phyloP scores from a whole-genome alignment of 2,113 vertebrate genomes.

The Cynoglossus semilaevis region DNA sequence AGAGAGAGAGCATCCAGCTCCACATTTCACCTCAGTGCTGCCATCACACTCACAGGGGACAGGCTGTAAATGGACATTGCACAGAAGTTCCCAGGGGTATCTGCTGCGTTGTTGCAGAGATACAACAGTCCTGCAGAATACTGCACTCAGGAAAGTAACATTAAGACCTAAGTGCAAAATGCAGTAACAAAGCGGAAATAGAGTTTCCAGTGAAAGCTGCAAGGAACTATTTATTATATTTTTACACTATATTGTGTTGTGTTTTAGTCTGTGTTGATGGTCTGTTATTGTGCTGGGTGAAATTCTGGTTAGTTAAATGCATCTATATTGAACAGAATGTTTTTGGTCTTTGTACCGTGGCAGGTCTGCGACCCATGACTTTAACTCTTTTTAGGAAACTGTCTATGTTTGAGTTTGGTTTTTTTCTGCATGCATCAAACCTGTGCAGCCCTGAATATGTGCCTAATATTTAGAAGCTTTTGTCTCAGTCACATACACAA shows the following conservation, averaged over 20 bases:
- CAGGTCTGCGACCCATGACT: slow-evolving; percentile 29
- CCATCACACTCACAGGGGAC: slow-evolving; percentile 27
- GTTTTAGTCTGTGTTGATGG: too few relatives aligned
- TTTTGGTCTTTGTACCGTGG: slow-evolving; percentile 37
- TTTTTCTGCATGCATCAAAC: neutral
- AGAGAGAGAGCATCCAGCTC: slow-evolving; percentile 11
- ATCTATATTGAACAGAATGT: slow-evolving; percentile 5
- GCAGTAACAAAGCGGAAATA: too few relatives aligned
- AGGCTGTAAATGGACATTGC: slow-evolving; percentile 47
- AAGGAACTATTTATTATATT: too few relatives aligned
- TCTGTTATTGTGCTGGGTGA: too few relatives aligned
- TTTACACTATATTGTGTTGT: too few relatives aligned
- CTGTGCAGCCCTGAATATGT: neutral
- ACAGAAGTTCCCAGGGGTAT: slow-evolving; percentile 29
- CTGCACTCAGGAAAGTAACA: slow-evolving; percentile 17
- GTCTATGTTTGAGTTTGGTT: slow-evolving; percentile 29
- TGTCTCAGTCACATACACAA: neutral
- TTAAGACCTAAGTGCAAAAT: too few relatives aligned
- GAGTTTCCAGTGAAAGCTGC: too few relatives aligned
- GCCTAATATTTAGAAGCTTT: neutral
- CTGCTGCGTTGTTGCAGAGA: slow-evolving; percentile 16
- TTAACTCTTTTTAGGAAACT: slow-evolving; percentile 9
- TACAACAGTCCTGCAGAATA: slow-evolving; percentile 13
- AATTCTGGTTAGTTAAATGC: neutral
- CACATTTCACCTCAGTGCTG: slow-evolving; percentile 23